A percentile compares a stretch with the other conserved stretches of the same genome.
phyloP scores from a whole-genome alignment of 2,888 invertebrate species.

The Ichneumoninae sp. region DNA sequence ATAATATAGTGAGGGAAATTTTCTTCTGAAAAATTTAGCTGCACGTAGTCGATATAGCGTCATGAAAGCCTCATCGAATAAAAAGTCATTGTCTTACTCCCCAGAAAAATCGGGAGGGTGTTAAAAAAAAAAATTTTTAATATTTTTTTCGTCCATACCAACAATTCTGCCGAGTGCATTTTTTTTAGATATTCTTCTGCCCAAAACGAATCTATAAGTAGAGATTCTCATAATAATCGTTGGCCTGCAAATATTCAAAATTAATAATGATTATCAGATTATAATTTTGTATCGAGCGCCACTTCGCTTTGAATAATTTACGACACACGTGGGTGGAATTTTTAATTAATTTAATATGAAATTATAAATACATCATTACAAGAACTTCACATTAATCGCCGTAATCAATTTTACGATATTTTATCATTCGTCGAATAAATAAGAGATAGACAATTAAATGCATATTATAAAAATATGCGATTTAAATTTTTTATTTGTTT shows the following conservation, averaged over 20 bases:
- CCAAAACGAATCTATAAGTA: neutral
- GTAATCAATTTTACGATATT: no score
- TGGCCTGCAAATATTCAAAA: neutral
- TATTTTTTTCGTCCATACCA: neutral
- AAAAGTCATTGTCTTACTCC: neutral
- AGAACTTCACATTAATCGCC: no score
- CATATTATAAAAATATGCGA: neutral
- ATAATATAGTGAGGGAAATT: neutral
- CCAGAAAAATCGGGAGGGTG: neutral
- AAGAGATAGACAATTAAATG: slow-evolving; percentile 1
- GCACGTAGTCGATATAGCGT: neutral
- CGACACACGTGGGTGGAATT: neutral
- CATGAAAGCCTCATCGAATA: no score
- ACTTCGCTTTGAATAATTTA: neutral
- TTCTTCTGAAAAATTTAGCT: neutral
- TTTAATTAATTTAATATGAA: neutral
- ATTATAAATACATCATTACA: no score
- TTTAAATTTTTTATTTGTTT: neutral
- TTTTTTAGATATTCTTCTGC: neutral
- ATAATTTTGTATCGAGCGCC: neutral
- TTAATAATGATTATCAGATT: neutral
- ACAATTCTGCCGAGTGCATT: neutral
- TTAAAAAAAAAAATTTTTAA: neutral
- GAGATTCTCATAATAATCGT: neutral
- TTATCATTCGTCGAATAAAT: no score